Base-by-base conservation (phyloP, 2,888 invertebrate genomes). In the Pinctada fucata region DNA sequence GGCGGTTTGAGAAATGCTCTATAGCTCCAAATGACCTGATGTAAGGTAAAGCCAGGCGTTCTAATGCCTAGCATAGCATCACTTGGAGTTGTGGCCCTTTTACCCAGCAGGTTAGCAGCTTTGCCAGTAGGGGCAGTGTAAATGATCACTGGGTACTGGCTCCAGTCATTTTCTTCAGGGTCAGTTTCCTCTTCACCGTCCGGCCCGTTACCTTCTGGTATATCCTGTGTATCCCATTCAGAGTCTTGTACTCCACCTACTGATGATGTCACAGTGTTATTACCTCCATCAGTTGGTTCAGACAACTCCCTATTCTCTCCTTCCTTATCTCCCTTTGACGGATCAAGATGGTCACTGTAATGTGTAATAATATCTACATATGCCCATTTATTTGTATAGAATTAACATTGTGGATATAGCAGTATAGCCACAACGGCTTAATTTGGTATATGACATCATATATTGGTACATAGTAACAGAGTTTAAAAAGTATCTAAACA, bases 121-220 rank as follows among this genome's bases (percentile, higher is more conserved):
- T 90, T 91, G 4, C 88, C 89, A 31, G 91, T 91, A 2, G 91
- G 91, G 2, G 91, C 91, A 0, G 88, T 88, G 50, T 91, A 80
- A 8, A 91, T 81, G 47, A 90, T 84, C 4, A 13, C 16, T 16
- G 66, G 67, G 49, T 65, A 66, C 2, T 52, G 10, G 13, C 16
- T 48, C 49, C 64, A 47, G 48, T 76, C 73, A 47, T 45, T 13
- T 65, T 72, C 75, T 13, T 75, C 75, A 3, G 49, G 49, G 58
- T 71, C 52, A 31, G 72, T 48, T 48, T 51, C 73, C 48, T 66
- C 16, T 51, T 78, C 76, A 47, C 68, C 58, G 45, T 48, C 72
- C 5, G 69, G 76, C 50, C 49, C 50, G 5, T 13, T 48, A 3
- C 65, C 48, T 6, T 10, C 8, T 6, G 58, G 58, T 58, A 58